Evolutionary conservation across 92 coral and sea anemone species (phyloP).

Genomic region (Umimayanthus kanabou): DNA sequence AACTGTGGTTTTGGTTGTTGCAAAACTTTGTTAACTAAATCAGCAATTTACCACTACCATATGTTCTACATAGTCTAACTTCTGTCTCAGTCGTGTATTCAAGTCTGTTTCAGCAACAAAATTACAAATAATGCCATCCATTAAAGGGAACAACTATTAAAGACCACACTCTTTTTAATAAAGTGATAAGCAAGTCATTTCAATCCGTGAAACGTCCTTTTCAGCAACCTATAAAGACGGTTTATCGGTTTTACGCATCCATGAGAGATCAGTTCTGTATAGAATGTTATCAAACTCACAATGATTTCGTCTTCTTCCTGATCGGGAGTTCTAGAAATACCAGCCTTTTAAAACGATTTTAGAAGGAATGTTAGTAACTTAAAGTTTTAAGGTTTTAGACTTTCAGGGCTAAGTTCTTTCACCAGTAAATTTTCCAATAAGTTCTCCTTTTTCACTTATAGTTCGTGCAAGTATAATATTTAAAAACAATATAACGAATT

Average conservation of each 20-base stretch:
- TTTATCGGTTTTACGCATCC: too few relatives aligned
- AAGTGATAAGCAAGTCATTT: background rate
- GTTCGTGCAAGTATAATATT: too few relatives aligned
- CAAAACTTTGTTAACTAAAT: too few relatives aligned
- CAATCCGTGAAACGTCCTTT: background rate
- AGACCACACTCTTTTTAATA: background rate
- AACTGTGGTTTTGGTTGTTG: too few relatives aligned
- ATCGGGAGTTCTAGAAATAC: background rate
- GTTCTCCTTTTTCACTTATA: background rate
- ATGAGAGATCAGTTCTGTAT: background rate
- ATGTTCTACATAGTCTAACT: background rate
- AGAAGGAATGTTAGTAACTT: background rate
- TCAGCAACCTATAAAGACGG: background rate
- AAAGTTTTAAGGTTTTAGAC: too few relatives aligned
- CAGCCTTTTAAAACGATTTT: constrained; percentile 16
- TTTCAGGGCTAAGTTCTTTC: too few relatives aligned
- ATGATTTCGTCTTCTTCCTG: constrained; percentile 14
- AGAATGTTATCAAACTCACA: constrained; percentile 17
- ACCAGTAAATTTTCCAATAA: background rate
- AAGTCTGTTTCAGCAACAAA: background rate
- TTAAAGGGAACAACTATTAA: background rate
- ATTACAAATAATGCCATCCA: background rate
- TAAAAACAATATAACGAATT: background rate
- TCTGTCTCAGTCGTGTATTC: background rate
- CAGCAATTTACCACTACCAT: background rate